Conservation (phyloP, 2,797 vertebrate genomes). For the Euphonia xanthogaster region DNA sequence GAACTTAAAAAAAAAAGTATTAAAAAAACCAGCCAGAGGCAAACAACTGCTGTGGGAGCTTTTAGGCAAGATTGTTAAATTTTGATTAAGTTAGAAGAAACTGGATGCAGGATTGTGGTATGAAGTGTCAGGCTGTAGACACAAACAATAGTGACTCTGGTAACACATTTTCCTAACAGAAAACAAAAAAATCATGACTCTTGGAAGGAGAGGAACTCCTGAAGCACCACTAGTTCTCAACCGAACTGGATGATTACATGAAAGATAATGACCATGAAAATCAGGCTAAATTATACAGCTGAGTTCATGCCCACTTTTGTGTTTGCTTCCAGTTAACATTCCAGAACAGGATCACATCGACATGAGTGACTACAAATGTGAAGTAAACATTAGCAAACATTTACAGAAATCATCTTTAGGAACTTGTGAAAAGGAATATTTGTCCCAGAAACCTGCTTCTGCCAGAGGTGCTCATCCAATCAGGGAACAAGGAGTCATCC, state of each 20-base stretch:
- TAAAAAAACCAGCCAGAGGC: background rate
- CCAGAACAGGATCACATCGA: background rate
- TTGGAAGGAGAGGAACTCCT: background rate
- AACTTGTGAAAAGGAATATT: background rate
- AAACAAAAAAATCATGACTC: background rate
- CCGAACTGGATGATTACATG: background rate
- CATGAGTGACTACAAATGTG: background rate
- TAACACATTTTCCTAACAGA: background rate
- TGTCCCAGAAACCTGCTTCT: constrained; percentile 3
- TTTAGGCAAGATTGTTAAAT: background rate
- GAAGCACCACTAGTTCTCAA: background rate
- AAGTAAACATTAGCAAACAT: constrained; percentile 7
- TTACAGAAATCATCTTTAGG: background rate
- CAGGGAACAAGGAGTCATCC: background rate
- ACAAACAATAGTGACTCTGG: constrained; percentile 1
- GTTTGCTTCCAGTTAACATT: constrained; percentile 26
- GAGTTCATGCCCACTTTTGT: background rate
- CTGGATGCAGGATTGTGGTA: background rate
- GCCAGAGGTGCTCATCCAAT: background rate
- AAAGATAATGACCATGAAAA: constrained; percentile 33
- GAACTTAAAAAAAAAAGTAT: background rate
- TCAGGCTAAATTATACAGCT: constrained; percentile 2
- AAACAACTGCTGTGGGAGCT: background rate
- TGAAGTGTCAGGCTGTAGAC: background rate
- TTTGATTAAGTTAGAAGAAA: constrained; percentile 16